phyloP scores from a whole-genome alignment of 2,888 invertebrate genomes.

The Caradrina kadenii region DNA sequence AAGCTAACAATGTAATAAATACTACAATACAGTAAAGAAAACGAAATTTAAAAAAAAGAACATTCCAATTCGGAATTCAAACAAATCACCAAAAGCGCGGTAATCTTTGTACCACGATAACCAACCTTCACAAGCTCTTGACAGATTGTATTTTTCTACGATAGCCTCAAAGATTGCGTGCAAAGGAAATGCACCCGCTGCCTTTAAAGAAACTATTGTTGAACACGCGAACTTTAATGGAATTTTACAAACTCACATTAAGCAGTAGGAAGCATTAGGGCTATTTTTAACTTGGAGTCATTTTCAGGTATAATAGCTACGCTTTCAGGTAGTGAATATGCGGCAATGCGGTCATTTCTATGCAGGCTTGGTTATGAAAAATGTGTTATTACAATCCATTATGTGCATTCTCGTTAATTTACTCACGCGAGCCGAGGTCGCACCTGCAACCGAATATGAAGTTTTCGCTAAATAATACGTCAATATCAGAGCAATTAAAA shows the following conservation, averaged over 20 bases:
- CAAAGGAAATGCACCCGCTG: conserved; percentile 67
- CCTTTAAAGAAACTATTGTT: conserved; percentile 59
- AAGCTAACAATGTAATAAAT: neutral
- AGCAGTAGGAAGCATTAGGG: conserved; percentile 44
- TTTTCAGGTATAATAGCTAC: conserved; percentile 31
- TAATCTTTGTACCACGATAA: conserved; percentile 25
- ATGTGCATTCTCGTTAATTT: neutral
- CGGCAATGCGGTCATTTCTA: conserved; percentile 44
- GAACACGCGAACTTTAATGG: conserved; percentile 72
- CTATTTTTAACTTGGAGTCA: conserved; percentile 57
- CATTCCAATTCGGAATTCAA: conserved; percentile 27
- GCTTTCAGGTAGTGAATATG: conserved; percentile 25
- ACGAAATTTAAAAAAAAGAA: neutral
- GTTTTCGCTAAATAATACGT: neutral
- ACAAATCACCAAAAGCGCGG: conserved; percentile 27
- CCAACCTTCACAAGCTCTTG: conserved; percentile 38
- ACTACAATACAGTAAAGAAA: neutral
- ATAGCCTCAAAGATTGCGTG: conserved; percentile 63
- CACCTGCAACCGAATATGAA: neutral
- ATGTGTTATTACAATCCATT: neutral
- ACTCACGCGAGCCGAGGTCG: neutral
- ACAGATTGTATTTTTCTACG: conserved; percentile 46
- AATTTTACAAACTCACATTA: conserved; percentile 66
- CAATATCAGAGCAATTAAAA: neutral
- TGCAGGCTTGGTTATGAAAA: conserved; percentile 20